These are phyloP conservation scores for Odontamblyopus lacepedii DNA, from an alignment of 2,797 vertebrate species.

Conservation along the genomic window DNA sequence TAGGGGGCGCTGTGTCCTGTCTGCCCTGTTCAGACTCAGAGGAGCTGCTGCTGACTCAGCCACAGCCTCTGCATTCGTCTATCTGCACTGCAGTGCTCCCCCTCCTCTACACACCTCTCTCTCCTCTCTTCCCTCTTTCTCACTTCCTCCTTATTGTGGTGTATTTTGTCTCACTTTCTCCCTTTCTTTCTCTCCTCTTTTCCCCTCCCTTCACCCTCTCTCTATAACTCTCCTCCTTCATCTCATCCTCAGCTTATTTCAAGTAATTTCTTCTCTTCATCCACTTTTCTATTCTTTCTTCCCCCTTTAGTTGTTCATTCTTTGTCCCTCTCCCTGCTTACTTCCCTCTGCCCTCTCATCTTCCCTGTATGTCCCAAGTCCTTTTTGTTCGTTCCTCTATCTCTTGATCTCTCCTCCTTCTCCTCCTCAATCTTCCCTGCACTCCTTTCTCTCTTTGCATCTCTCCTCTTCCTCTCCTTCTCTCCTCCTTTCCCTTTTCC, in stretches of 20 bases:
- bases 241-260: too few relatives aligned
- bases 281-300: too few relatives aligned
- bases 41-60: slow-evolving; percentile 80
- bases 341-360: neutral
- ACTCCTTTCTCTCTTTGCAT: neutral
- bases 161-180: neutral
- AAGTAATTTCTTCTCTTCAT: neutral
- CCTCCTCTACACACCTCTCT: slow-evolving; percentile 34
- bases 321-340: too few relatives aligned
- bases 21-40: slow-evolving; percentile 52
- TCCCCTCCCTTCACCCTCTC: neutral
- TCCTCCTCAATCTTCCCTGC: too few relatives aligned
- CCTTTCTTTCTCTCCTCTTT: neutral
- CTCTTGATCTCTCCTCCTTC: neutral
- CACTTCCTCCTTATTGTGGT: too few relatives aligned
- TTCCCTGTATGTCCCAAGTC: too few relatives aligned
- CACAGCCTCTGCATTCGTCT: slow-evolving; percentile 77
- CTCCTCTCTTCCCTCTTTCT: neutral
- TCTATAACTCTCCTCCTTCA: neutral
- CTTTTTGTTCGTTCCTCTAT: too few relatives aligned
- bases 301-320: too few relatives aligned
- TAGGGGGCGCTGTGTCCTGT: slow-evolving; percentile 55
- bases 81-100: slow-evolving; percentile 82
- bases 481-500: neutral
- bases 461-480: neutral